Conservation (phyloP, 2,113 vertebrate genomes). For the Lota lota region DNA sequence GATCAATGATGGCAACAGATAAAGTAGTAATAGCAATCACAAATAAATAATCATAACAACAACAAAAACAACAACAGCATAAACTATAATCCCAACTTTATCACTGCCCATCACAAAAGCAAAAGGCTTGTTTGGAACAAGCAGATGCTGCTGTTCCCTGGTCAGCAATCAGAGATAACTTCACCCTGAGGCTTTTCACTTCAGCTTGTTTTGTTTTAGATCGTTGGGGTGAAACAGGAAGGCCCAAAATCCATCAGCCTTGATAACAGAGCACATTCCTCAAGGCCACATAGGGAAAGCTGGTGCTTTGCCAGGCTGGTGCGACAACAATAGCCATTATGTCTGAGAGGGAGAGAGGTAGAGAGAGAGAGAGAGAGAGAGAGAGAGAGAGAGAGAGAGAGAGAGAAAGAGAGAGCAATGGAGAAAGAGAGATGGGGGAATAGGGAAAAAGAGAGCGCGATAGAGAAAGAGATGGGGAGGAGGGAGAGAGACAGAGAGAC, state of each 20-base stretch:
- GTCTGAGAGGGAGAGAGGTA: slow-evolving; percentile 41
- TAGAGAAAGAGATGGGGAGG: not conserved
- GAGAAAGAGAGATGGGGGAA: no score
- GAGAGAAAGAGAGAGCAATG: no score
- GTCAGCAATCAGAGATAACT: slow-evolving; percentile 41
- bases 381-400: no score
- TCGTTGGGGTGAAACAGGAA: slow-evolving; percentile 44
- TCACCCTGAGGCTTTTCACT: slow-evolving; percentile 13
- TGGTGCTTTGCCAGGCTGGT: slow-evolving; percentile 49
- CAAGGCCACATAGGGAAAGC: slow-evolving; percentile 45
- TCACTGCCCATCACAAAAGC: not conserved
- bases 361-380: no score
- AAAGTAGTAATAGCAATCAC: not conserved
- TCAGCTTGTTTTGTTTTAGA: slow-evolving; percentile 43
- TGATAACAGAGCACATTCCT: slow-evolving; percentile 60
- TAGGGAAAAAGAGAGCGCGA: no score
- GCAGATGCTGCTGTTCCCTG: slow-evolving; percentile 12
- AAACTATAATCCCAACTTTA: not conserved
- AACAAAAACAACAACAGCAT: not conserved
- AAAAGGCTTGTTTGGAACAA: not conserved
- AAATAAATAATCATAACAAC: not conserved
- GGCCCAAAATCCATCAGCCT: slow-evolving; percentile 54
- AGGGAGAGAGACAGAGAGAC: not conserved
- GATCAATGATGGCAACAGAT: not conserved
- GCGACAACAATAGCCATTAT: slow-evolving; percentile 55